phyloP scores from a whole-genome alignment of 2,888 invertebrate genomes.

The Strigamia transsilvanica region DNA sequence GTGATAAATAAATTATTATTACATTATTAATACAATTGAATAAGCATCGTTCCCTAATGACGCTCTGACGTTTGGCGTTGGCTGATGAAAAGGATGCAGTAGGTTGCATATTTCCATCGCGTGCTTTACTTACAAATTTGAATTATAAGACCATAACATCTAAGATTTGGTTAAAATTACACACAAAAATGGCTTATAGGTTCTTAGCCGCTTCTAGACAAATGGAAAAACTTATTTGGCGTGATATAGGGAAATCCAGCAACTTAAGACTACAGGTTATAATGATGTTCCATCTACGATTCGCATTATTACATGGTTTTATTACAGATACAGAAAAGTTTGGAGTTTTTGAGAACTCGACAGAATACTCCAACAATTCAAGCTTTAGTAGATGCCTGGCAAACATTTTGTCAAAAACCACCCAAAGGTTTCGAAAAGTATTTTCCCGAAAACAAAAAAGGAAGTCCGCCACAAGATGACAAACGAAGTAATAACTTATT shows the following conservation, averaged over 20 bases:
- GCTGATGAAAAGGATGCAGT: not conserved
- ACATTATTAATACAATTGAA: too few relatives aligned
- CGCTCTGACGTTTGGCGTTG: not conserved
- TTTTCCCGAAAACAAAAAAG: constrained; percentile 71
- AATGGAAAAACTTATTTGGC: constrained; percentile 51
- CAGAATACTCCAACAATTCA: constrained; percentile 33
- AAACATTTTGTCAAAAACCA: constrained; percentile 76
- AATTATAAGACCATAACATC: not conserved
- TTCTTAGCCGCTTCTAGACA: constrained; percentile 51
- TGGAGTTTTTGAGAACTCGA: constrained; percentile 49
- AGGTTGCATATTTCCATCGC: not conserved
- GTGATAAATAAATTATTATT: too few relatives aligned
- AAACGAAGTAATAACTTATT: constrained; percentile 58
- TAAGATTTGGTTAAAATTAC: constrained; percentile 3
- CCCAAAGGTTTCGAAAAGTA: constrained; percentile 96
- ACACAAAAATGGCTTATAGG: constrained; percentile 33
- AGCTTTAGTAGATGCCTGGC: constrained; percentile 71
- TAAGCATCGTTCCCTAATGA: not conserved
- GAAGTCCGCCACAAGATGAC: constrained; percentile 60
- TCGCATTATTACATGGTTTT: constrained; percentile 23
- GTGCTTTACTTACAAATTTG: not conserved
- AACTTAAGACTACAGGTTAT: constrained; percentile 16
- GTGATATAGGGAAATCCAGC: not conserved
- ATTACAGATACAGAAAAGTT: constrained; percentile 48
- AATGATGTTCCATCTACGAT: not conserved